Percentiles rank a stretch among this genome's conserved stretches.
Conservation (phyloP, 2,888 invertebrate genomes). For the Andrena chrysosceles region DNA sequence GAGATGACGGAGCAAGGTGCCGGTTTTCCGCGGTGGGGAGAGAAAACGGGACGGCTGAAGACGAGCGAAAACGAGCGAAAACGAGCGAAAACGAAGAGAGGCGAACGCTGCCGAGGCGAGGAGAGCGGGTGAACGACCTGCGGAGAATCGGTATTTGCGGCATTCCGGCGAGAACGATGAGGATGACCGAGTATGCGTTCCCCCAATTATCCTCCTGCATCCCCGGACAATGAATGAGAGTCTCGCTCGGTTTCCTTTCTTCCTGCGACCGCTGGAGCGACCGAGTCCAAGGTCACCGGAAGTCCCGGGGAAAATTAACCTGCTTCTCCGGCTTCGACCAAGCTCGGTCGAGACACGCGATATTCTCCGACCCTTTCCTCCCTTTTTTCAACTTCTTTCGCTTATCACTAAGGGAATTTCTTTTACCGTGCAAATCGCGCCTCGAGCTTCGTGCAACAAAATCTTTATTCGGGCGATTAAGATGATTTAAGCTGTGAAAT, state of each 20-base stretch:
- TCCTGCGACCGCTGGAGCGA: conserved; percentile 20
- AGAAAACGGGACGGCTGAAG: conserved; percentile 13
- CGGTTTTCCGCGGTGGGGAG: conserved; percentile 51
- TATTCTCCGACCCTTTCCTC: conserved; percentile 40
- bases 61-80: conserved; percentile 16
- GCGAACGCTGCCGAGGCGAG: conserved; percentile 33
- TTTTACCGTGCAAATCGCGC: background rate
- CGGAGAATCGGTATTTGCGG: conserved; percentile 74
- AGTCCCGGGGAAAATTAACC: conserved; percentile 53
- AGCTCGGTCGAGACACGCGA: conserved; percentile 46
- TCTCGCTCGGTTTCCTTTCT: conserved; percentile 43
- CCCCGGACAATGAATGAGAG: conserved; percentile 65
- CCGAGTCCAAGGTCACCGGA: conserved; percentile 67
- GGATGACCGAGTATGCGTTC: conserved; percentile 69
- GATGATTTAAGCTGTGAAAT: too few relatives aligned
- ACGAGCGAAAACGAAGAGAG: conserved; percentile 25
- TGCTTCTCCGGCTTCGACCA: conserved; percentile 23
- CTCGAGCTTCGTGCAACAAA: background rate
- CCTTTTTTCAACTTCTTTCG: background rate
- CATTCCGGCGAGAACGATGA: conserved; percentile 73
- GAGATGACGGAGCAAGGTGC: background rate
- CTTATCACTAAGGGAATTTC: background rate
- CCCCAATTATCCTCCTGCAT: conserved; percentile 60
- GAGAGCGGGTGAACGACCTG: conserved; percentile 72
- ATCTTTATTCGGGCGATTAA: too few relatives aligned